A percentile compares a stretch with the other conserved stretches of the same genome.
Conservation (phyloP, 2,113 vertebrate species). For the Sminthopsis crassicaudata region DNA sequence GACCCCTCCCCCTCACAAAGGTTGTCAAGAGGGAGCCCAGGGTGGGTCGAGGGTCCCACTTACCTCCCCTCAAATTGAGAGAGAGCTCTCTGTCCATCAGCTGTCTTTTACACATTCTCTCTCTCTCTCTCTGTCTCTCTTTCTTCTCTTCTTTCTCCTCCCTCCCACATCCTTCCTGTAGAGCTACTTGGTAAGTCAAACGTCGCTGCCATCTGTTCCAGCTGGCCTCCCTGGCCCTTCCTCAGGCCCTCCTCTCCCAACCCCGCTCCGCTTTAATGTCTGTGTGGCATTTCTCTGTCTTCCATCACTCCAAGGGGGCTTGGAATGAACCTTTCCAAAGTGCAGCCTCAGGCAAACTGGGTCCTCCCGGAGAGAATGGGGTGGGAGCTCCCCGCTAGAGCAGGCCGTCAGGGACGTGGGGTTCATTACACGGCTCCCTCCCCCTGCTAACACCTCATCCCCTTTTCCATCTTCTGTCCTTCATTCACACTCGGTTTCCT, state of each 20-base stretch:
- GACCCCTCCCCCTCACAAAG: not conserved
- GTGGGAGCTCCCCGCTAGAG: not conserved
- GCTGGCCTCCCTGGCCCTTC: slow-evolving; percentile 55
- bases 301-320: slow-evolving; percentile 64
- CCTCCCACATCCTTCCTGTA: slow-evolving; percentile 87
- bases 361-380: not conserved
- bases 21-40: not conserved
- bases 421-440: not conserved
- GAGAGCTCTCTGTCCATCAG: slow-evolving; percentile 67
- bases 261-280: not conserved
- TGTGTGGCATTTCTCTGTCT: slow-evolving; percentile 70
- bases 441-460: not conserved
- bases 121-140: slow-evolving; percentile 80
- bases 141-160: slow-evolving; percentile 71
- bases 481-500: not conserved
- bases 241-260: not conserved
- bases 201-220: slow-evolving; percentile 50
- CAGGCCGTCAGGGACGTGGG: not conserved
- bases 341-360: slow-evolving; percentile 48
- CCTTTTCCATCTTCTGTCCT: not conserved
- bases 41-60: rapidly evolving
- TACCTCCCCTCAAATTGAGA: not conserved
- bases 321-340: slow-evolving; percentile 65
- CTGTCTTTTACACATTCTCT: slow-evolving; percentile 85
- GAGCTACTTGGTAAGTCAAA: slow-evolving; percentile 91